Base-by-base conservation (phyloP, 2,113 vertebrate species). In the Hydrolagus affinis region DNA sequence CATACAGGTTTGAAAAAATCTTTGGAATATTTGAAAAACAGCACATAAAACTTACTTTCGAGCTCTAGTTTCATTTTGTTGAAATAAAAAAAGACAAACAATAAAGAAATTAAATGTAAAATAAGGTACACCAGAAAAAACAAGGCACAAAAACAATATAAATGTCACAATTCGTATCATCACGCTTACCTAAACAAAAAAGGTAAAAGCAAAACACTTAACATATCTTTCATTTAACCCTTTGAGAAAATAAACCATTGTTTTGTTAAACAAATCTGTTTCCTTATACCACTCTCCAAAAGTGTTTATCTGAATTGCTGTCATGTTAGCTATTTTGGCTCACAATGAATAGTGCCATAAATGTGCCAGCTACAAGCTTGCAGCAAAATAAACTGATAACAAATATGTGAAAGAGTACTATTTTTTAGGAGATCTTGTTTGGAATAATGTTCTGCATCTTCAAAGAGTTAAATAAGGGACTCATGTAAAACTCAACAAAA, bases 1-100 rank as follows among this genome's bases (percentile, higher is more conserved):
- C 98, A 99, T 94, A 96, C 94, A 90, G 94, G 91, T 94, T 94
- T 91, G 85, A 91, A 92, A n/a, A 62, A 90, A 87, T 94, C 93
- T 95, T 91, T 83, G 93, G 92, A 89, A 91, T 92, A 92, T 92
- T 92, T 94, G 95, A 94, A 92, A 93, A 95, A 91, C 88, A 89
- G 91, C 92, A 93, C 90, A 92, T 90, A 91, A 89, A 92, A 99
- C 98, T 99, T 99, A 99, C 98, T 99, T 99, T 93, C 98, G 97
- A 95, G 97, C 98, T 98, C 98, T 99, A 98, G 91, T 97, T 95
- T 96, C 95, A 97, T 98, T 95, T 96, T 95, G 96, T 94, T 88
- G 97, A 96, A 95, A 97, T 94, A 96, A 96, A 96, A 96, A 97
- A 92, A 93, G 92, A 91, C 90, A 90, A 92, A 93, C 59, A 70